Conservation (phyloP, 2,797 vertebrate genomes). For the Podarcis lilfordi region DNA sequence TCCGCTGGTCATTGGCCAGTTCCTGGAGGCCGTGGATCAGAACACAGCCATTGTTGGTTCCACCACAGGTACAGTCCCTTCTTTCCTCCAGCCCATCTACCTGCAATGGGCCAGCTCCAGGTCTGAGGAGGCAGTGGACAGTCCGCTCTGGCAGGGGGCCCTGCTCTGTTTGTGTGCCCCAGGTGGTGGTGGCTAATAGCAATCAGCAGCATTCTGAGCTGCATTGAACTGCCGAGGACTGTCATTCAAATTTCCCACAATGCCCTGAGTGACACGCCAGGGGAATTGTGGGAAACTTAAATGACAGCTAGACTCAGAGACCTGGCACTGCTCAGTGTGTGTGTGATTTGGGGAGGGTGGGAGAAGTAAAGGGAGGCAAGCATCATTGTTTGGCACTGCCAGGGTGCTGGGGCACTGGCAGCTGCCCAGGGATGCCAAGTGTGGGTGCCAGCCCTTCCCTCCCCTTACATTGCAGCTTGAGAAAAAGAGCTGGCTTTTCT, state of each 20-base stretch:
- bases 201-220: background rate
- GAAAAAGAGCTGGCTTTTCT: background rate
- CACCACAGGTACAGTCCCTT: slow-evolving; percentile 83
- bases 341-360: background rate
- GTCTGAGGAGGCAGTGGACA: background rate
- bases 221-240: background rate
- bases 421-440: background rate
- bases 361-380: too few species aligned
- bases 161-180: background rate
- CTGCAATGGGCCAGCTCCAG: background rate
- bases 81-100: too few species aligned
- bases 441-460: too few species aligned
- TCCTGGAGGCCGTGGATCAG: slow-evolving; percentile 94
- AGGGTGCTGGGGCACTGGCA: too few species aligned
- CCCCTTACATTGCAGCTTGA: too few species aligned
- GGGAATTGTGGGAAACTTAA: background rate
- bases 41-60: slow-evolving; percentile 96
- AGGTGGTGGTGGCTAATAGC: background rate
- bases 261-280: too few species aligned
- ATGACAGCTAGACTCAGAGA: background rate
- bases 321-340: background rate
- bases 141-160: background rate
- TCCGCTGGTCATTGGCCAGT: slow-evolving; percentile 93
- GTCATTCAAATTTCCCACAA: background rate
- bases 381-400: too few species aligned